Evolutionary conservation across 2,888 invertebrate genomes (phyloP).

Genomic region (Phengaris arion): DNA sequence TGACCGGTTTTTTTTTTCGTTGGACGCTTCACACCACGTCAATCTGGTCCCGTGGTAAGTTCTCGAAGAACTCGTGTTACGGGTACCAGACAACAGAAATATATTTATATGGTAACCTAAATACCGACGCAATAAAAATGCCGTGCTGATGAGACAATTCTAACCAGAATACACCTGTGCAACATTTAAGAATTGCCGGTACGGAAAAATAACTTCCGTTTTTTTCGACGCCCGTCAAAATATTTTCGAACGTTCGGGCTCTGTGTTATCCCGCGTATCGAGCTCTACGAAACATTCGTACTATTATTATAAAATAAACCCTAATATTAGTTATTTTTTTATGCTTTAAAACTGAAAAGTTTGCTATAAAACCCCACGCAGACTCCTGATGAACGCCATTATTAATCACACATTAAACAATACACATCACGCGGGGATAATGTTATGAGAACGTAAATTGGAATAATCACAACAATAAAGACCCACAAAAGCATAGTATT

Average conservation of each 20-base stretch:
- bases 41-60: too few relatives aligned
- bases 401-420: conserved; percentile 15
- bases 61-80: too few relatives aligned
- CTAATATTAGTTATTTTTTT: background rate
- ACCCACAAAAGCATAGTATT: conserved; percentile 3
- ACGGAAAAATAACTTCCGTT: conserved; percentile 16
- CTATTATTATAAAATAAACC: background rate
- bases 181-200: conserved; percentile 12
- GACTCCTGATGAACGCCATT: background rate
- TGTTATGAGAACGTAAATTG: conserved; percentile 16
- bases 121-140: background rate
- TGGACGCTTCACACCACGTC: too few relatives aligned
- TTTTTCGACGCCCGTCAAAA: background rate
- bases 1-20: too few relatives aligned
- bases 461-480: conserved; percentile 25
- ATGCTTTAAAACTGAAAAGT: background rate
- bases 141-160: background rate
- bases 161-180: conserved; percentile 23
- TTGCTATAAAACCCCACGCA: background rate
- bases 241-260: conserved; percentile 20
- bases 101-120: background rate
- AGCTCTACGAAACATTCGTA: background rate
- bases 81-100: too few relatives aligned
- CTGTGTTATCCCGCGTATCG: conserved; percentile 1
- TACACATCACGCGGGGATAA: conserved; percentile 11